Conservation (phyloP, 2,113 vertebrate species). For the Megalops atlanticus region DNA sequence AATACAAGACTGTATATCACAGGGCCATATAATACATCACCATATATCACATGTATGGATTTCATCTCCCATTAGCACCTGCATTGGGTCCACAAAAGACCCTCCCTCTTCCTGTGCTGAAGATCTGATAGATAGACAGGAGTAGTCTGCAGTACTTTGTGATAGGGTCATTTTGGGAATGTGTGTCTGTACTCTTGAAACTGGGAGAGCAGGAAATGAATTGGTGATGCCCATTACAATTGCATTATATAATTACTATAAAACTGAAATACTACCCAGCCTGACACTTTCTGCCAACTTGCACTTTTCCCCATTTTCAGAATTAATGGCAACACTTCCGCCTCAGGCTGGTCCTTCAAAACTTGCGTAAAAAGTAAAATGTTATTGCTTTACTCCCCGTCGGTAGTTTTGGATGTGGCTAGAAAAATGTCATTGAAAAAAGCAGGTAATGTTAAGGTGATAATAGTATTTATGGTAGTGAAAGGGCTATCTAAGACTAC, state of each 20-base stretch:
- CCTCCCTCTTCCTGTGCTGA: not conserved
- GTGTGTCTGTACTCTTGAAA: not conserved
- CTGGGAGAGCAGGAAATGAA: not conserved
- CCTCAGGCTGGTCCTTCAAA: too few relatives aligned
- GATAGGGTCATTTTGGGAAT: not conserved
- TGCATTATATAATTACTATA: too few relatives aligned
- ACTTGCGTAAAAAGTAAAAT: not conserved
- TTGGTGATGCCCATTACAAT: too few relatives aligned
- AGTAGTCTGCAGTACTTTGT: not conserved
- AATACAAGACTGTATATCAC: not conserved
- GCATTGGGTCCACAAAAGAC: too few relatives aligned
- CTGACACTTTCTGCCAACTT: too few relatives aligned
- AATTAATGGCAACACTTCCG: too few relatives aligned
- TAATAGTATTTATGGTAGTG: not conserved
- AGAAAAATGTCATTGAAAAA: not conserved
- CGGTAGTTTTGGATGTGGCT: not conserved
- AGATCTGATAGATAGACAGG: not conserved
- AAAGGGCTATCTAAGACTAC: constrained; percentile 1
- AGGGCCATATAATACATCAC: not conserved
- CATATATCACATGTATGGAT: not conserved
- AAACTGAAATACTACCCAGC: too few relatives aligned
- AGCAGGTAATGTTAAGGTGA: not conserved
- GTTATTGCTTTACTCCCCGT: not conserved
- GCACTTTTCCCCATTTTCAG: too few relatives aligned
- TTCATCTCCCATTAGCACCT: not conserved